Percentiles rank a stretch among this genome's conserved stretches.
Evolutionary conservation across 2,888 invertebrate genomes (phyloP).

Genomic region (Drosophila kuntzei): DNA sequence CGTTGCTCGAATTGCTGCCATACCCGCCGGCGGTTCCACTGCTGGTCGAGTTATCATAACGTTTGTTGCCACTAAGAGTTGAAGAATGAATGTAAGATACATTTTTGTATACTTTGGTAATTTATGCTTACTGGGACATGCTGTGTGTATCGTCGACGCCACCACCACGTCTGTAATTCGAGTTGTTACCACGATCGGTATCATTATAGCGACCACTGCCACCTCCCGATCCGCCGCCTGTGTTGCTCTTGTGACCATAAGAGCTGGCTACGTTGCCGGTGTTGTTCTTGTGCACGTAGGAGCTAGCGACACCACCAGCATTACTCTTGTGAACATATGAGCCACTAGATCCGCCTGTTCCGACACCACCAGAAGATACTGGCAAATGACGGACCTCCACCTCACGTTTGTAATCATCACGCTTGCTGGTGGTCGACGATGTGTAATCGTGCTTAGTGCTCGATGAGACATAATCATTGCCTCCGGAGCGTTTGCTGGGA

Average conservation of each 20-base stretch:
- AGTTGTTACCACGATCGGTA: conserved; percentile 73
- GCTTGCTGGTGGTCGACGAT: conserved; percentile 73
- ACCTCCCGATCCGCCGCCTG: conserved; percentile 49
- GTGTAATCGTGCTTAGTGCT: conserved; percentile 79
- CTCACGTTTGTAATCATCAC: conserved; percentile 84
- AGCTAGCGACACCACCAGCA: conserved; percentile 57
- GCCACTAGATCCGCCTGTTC: conserved; percentile 64
- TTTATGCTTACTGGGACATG: conserved; percentile 58
- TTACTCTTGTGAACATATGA: conserved; percentile 70
- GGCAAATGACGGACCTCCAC: conserved; percentile 83
- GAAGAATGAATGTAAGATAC: neutral
- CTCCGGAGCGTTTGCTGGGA: conserved; percentile 76
- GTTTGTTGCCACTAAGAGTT: conserved; percentile 70
- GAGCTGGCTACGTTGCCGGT: conserved; percentile 59
- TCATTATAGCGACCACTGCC: conserved; percentile 77
- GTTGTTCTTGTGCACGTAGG: conserved; percentile 71
- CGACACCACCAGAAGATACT: conserved; percentile 56
- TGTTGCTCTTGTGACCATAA: conserved; percentile 69
- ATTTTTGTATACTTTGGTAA: too few species aligned
- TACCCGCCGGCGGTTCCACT: conserved; percentile 70
- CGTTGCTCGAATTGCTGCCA: conserved; percentile 67
- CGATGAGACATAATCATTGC: conserved; percentile 76
- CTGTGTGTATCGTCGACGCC: conserved; percentile 72
- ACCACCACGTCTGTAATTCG: conserved; percentile 76
- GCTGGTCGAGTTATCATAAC: conserved; percentile 82